phyloP scores from a whole-genome alignment of 30 jellyfish, hydroid and myxozoan genomes.

The Rhopilema esculentum region DNA sequence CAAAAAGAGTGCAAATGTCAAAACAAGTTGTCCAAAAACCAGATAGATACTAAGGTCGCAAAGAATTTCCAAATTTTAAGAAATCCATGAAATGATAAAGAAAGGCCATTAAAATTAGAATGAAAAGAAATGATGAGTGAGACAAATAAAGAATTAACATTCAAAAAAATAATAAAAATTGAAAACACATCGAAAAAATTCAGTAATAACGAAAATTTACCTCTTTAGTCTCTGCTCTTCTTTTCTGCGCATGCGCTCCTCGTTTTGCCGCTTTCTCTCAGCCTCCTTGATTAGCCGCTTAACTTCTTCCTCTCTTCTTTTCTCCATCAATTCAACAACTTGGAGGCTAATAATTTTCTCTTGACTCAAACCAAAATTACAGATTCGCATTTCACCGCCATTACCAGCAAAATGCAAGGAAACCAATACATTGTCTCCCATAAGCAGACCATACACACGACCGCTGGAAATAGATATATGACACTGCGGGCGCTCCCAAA shows the following conservation, averaged over 20 bases:
- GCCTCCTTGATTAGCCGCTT: slow-evolving; percentile 41
- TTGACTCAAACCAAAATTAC: slow-evolving; percentile 23
- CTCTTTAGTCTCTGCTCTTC: slow-evolving; percentile 35
- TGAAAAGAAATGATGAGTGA: no score
- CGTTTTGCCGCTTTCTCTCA: slow-evolving; percentile 52
- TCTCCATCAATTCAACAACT: slow-evolving; percentile 23
- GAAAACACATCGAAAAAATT: no score
- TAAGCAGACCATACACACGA: slow-evolving; percentile 35
- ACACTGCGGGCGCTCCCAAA: slow-evolving; percentile 36
- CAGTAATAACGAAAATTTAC: slow-evolving; percentile 11
- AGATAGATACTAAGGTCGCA: no score
- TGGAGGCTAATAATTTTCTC: slow-evolving; percentile 35
- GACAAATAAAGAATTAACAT: no score
- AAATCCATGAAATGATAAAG: no score
- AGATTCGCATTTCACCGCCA: slow-evolving; percentile 33
- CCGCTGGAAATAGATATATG: slow-evolving; percentile 39
- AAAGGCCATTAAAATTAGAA: no score
- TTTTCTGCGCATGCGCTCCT: slow-evolving; percentile 37
- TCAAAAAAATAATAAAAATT: no score
- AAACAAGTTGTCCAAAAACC: no score
- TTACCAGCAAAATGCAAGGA: slow-evolving; percentile 20
- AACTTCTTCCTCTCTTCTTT: slow-evolving; percentile 59
- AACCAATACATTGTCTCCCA: slow-evolving; percentile 20
- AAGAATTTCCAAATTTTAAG: no score
- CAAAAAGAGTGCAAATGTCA: no score